These are phyloP conservation scores for Melipona bicolor DNA, from an alignment of 2,888 invertebrate species.

Conservation along the genomic window DNA sequence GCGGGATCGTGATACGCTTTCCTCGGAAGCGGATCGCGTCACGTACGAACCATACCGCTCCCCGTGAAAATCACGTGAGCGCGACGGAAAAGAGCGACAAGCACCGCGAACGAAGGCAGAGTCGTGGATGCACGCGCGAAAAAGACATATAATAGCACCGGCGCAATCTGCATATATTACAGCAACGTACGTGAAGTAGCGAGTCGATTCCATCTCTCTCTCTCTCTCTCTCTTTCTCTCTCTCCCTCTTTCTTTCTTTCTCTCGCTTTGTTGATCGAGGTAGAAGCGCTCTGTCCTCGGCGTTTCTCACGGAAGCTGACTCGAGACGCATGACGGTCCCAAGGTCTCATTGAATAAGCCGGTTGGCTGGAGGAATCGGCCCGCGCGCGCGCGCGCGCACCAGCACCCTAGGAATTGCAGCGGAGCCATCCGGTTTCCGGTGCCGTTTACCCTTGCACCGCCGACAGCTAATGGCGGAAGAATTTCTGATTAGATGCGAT, in stretches of 20 bases:
- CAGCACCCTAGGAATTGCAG: constrained; percentile 59
- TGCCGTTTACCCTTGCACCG: constrained; percentile 65
- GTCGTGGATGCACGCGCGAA: constrained; percentile 65
- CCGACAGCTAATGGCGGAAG: constrained; percentile 56
- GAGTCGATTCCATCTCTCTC: not conserved
- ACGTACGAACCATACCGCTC: constrained; percentile 19
- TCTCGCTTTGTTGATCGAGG: constrained; percentile 14
- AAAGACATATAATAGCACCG: constrained; percentile 78
- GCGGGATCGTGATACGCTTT: constrained; percentile 70
- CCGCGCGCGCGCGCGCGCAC: constrained; percentile 32
- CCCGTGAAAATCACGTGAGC: not conserved
- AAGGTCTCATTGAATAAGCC: constrained; percentile 75
- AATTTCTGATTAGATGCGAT: constrained; percentile 60
- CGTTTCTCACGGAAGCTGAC: constrained; percentile 81
- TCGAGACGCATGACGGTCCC: constrained; percentile 73
- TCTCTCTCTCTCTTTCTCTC: too few relatives aligned
- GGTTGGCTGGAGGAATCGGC: constrained; percentile 48
- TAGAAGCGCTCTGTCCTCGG: constrained; percentile 73
- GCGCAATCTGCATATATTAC: constrained; percentile 82
- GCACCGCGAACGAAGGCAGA: not conserved
- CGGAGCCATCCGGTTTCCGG: constrained; percentile 70
- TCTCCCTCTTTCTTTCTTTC: not conserved
- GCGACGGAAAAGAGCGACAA: constrained; percentile 12
- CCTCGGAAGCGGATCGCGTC: constrained; percentile 68
- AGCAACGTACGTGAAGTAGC: constrained; percentile 24